phyloP scores from a whole-genome alignment of 2,797 vertebrate genomes.

The Prunella strophiata region DNA sequence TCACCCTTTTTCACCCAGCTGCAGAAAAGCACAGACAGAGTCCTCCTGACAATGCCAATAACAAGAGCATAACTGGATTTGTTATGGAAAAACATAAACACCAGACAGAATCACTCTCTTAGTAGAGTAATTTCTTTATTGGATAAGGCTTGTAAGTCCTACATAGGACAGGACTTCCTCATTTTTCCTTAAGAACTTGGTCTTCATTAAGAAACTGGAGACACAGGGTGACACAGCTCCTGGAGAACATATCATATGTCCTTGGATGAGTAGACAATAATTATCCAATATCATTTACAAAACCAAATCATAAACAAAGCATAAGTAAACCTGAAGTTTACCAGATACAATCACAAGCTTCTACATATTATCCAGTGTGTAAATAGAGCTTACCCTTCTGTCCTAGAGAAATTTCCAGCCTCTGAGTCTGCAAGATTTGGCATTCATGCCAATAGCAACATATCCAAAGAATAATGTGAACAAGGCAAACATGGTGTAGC shows the following conservation, averaged over 20 bases:
- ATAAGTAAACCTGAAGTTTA: neutral
- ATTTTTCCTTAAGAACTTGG: neutral
- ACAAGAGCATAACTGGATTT: neutral
- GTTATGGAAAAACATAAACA: neutral
- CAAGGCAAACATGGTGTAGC: neutral
- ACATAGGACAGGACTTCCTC: neutral
- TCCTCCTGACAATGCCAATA: neutral
- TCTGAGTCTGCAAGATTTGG: neutral
- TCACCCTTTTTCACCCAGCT: neutral
- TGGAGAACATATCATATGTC: neutral
- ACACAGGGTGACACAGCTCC: neutral
- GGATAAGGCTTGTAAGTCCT: neutral
- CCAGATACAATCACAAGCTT: neutral
- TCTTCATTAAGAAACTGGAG: neutral
- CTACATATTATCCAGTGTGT: neutral
- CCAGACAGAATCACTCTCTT: neutral
- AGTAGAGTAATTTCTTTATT: neutral
- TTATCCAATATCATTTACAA: neutral
- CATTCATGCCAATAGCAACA: neutral
- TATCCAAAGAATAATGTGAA: neutral
- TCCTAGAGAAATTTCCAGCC: neutral
- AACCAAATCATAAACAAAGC: constrained; percentile 1
- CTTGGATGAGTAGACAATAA: neutral
- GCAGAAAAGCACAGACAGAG: neutral
- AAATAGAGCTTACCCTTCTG: neutral